Evolutionary conservation across 2,888 invertebrate genomes (phyloP), one percentile per base, ranked within the genome.

Genomic region (Cremastobaeus sp.): DNA sequence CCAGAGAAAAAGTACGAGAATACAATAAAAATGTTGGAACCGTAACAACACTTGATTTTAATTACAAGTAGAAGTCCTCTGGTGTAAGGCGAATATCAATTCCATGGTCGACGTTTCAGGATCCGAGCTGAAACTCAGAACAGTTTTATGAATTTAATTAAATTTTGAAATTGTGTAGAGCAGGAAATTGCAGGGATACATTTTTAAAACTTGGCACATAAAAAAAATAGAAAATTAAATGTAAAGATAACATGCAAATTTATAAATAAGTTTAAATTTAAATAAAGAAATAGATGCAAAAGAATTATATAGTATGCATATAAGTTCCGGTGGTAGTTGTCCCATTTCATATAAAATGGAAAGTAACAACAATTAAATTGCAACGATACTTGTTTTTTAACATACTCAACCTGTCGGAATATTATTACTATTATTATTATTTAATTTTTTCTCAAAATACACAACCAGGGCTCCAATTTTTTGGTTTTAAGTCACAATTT

Each of bases 331-430:
- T 74, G 75, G 76, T 74, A 74, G 72, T 76, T 76, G 47, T 72
- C 65, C 12, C 28, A 12, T 28, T 43, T 30, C 18, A 50, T n/a
- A 21, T 37, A 5, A 62, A 59, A 39, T 43, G 28, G 35, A 41
- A 52, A 12, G 17, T 39, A 50, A 60, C 43, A n/a, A n/a, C n/a
- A n/a, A n/a, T 57, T 14, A 65, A 65, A 65, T 62, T 68, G 47
- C 72, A 70, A 39, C 77, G 81, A 83, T 82, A 82, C 79, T 59
- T n/a, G 20, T n/a, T n/a, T 77, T 72, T 78, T 34, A 48, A 21
- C 73, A 83, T 86, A 85, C 85, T 85, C 81, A 84, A 84, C 86
- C 85, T 86, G 83, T 66, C 59, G 64, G 17, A 79, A 78, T 73
- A 77, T 77, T 74, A 78, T 73, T 65, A 74, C 68, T n/a, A n/a